These are phyloP conservation scores for Heliconius ismenius DNA, from an alignment of 2,888 invertebrate genomes.

Conservation along the genomic window DNA sequence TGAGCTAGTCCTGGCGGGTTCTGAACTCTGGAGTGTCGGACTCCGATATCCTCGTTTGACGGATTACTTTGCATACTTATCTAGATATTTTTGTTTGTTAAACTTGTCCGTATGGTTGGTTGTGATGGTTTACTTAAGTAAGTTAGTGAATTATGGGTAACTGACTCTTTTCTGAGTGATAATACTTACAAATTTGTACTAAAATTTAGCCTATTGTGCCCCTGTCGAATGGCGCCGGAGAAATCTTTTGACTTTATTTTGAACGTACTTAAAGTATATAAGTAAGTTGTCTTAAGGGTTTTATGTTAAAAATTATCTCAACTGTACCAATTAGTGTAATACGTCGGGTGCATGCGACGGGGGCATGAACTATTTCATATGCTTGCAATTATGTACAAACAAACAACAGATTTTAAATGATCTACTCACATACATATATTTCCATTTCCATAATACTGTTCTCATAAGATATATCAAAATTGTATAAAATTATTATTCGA, in stretches of 20 bases:
- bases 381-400: conserved; percentile 74
- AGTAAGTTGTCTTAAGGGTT: conserved; percentile 40
- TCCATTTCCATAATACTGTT: conserved; percentile 38
- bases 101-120: conserved; percentile 81
- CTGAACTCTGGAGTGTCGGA: conserved; percentile 62
- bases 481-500: conserved; percentile 35
- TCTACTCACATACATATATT: conserved; percentile 32
- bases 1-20: conserved; percentile 60
- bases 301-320: conserved; percentile 40
- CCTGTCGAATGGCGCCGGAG: conserved; percentile 51
- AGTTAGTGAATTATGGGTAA: conserved; percentile 76
- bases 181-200: conserved; percentile 67
- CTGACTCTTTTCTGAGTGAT: conserved; percentile 63
- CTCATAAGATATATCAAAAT: conserved; percentile 35
- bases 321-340: conserved; percentile 49
- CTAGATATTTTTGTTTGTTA: conserved; percentile 70
- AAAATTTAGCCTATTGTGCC: conserved; percentile 56
- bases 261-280: conserved; percentile 64
- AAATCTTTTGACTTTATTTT: conserved; percentile 49
- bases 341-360: conserved; percentile 49
- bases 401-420: conserved; percentile 38
- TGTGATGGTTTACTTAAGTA: conserved; percentile 82
- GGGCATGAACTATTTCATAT: conserved; percentile 52
- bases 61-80: conserved; percentile 58
- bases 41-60: conserved; percentile 57